Percentiles rank a stretch among this genome's conserved stretches.
phyloP scores from a whole-genome alignment of 1,140 invertebrate species.

The Drepana arcuata region DNA sequence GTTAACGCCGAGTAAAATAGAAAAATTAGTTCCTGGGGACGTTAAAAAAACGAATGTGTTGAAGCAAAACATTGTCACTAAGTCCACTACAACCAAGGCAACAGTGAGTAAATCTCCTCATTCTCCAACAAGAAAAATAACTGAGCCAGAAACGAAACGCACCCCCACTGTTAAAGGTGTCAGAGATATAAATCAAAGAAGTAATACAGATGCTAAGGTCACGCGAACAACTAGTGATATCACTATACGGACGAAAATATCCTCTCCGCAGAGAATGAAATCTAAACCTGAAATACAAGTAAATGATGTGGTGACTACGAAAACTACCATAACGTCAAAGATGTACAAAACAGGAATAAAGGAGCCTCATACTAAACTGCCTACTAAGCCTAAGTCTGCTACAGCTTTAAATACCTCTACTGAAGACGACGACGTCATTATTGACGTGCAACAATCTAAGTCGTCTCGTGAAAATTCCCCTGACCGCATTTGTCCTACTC shows the following conservation, averaged over 20 bases:
- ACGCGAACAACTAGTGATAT: conserved; percentile 72
- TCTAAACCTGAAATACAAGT: conserved; percentile 67
- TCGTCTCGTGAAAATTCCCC: conserved; percentile 81
- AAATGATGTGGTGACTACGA: conserved; percentile 39
- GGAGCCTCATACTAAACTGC: conserved; percentile 42
- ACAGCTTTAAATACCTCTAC: conserved; percentile 57
- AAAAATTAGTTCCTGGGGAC: conserved; percentile 36
- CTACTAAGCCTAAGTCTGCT: conserved; percentile 61
- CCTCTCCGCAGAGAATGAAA: conserved; percentile 49
- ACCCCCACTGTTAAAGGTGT: conserved; percentile 22
- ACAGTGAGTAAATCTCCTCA: conserved; percentile 9
- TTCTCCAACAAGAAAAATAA: conserved; percentile 16
- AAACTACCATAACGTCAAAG: conserved; percentile 45
- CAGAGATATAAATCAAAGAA: conserved; percentile 46
- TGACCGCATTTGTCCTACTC: conserved; percentile 76
- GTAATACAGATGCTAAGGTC: conserved; percentile 63
- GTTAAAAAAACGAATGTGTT: conserved; percentile 30
- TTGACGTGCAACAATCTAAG: conserved; percentile 78
- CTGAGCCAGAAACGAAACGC: conserved; percentile 31
- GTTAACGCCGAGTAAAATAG: conserved; percentile 31
- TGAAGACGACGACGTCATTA: conserved; percentile 71
- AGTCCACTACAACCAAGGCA: conserved; percentile 19
- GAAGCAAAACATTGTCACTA: conserved; percentile 41
- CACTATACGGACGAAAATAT: conserved; percentile 60
- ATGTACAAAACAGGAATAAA: conserved; percentile 47